A percentile compares a stretch with the other conserved stretches of the same genome.
Evolutionary conservation across 2,113 vertebrate genomes (phyloP).

Genomic region (Cynopterus brachyotis): DNA sequence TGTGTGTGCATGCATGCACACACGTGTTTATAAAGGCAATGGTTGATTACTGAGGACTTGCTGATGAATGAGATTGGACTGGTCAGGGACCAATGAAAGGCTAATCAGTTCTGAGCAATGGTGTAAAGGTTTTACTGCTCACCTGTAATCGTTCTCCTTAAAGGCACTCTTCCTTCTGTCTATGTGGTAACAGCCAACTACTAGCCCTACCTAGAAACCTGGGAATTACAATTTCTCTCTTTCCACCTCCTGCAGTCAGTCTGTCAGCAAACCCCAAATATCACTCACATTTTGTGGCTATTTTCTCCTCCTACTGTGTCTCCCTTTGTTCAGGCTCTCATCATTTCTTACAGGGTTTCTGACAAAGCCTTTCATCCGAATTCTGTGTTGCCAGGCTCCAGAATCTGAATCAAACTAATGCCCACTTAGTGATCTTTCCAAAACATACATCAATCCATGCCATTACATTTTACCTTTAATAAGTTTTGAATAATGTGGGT

Average conservation of each 20-base stretch:
- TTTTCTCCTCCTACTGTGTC: neutral
- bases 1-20: no score
- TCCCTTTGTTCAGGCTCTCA: neutral
- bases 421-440: neutral
- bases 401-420: neutral
- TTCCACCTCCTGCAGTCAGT: neutral
- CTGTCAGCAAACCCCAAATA: neutral
- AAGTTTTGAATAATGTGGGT: neutral
- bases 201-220: neutral
- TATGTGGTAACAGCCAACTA: neutral
- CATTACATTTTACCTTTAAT: neutral
- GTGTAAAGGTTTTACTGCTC: no score
- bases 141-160: no score
- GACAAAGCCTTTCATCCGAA: neutral
- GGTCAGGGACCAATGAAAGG: no score
- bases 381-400: neutral
- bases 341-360: neutral
- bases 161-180: neutral
- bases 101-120: no score
- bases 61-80: no score
- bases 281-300: neutral
- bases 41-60: no score
- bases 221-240: neutral
- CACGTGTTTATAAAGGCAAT: no score
- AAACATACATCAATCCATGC: neutral